Base-by-base conservation (phyloP, 2,797 vertebrate species). In the Valencia hispanica region DNA sequence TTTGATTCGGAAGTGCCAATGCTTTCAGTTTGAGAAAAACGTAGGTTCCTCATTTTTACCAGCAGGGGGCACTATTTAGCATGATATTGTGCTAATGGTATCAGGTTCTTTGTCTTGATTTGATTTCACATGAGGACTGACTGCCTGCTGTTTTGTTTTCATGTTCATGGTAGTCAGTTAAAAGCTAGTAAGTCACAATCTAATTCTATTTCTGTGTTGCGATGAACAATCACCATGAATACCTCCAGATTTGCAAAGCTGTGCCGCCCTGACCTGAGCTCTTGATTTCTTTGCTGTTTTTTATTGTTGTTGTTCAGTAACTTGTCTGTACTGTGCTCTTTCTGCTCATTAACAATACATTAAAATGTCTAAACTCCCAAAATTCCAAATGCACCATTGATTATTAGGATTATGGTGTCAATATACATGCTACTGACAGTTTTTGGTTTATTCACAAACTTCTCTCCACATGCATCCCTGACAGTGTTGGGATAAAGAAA, bases 391-490 rank as follows among this genome's bases (percentile, higher is more conserved):
- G 18, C 22, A 51, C 50, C 50, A 51, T 51, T 25, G 17, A 48
- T 48, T 48, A 4, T 18, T 48, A 48, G 15, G 15, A 17, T 48
- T 48, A 4, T 48, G 14, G 47, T 17, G 15, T 15, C 47, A 18
- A 48, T 17, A 18, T 48, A 48, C 47, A 48, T 48, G 47, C 47
- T 4, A 5, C 5, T 48, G 14, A 10, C 15, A 48, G 1, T 20
- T 70, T 47, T 4, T 45, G 14, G 32, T 51, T 9, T 25, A 65
- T 65, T 84, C 68, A 32, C 47, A 25, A 57, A 59, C 27, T 27
- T 83, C 73, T 76, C n/a, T 72, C 81, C 57, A 47, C 79, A 70
- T 70, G 59, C 55, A 50, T 80, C 70, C 75, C 72, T 81, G 75
- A 82, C 47, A 2, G 0, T 51, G 73, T 78, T 86, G 34, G 74